Evolutionary conservation across 2,113 vertebrate species (phyloP).

Genomic region (Malaclemys terrapin): DNA sequence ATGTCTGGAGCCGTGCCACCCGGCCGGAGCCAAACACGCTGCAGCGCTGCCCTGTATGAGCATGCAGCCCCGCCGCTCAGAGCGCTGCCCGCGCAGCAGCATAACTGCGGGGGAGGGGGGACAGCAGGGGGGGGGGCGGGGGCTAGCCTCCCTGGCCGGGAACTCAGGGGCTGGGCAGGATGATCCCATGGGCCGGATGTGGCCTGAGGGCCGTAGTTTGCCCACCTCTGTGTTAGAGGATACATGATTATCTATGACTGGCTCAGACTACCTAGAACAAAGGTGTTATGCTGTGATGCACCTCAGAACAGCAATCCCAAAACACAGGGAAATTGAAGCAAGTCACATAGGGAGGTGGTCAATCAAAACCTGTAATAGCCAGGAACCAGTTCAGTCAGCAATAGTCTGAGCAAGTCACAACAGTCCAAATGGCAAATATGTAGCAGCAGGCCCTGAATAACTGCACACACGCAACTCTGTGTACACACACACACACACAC

Average conservation of each 20-base stretch:
- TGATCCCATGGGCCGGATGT: too few species aligned
- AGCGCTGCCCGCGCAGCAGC: too few species aligned
- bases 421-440: background rate
- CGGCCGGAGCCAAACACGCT: too few species aligned
- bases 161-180: too few species aligned
- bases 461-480: background rate
- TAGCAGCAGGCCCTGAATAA: background rate
- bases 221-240: background rate
- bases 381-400: background rate
- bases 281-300: background rate
- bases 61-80: too few species aligned
- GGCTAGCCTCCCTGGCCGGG: too few species aligned
- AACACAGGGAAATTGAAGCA: background rate
- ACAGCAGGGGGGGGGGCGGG: too few species aligned
- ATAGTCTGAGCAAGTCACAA: background rate
- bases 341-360: background rate
- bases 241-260: background rate
- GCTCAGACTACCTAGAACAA: background rate
- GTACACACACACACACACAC: too few species aligned
- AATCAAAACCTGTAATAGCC: background rate
- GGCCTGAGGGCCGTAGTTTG: too few species aligned
- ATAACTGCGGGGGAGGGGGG: too few species aligned
- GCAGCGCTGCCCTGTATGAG: too few species aligned
- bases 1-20: too few species aligned
- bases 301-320: background rate